Percentiles rank a stretch among this genome's conserved stretches.
phyloP scores from a whole-genome alignment of 2,113 vertebrate species.

The Daphoenositta chrysoptera region DNA sequence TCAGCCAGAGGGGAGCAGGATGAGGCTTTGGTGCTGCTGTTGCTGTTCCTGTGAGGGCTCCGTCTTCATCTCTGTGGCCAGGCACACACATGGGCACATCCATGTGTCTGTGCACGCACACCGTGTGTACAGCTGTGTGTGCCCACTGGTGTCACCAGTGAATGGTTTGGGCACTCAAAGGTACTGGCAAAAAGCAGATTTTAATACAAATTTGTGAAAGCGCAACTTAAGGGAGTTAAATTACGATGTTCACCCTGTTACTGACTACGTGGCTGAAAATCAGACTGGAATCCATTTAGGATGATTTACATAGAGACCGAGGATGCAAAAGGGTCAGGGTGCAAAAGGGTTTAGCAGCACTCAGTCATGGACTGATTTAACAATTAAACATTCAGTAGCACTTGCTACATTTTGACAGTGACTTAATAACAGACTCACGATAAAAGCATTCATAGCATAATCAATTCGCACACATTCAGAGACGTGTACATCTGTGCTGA shows the following conservation, averaged over 20 bases:
- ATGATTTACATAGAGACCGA: not conserved
- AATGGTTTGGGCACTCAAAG: not conserved
- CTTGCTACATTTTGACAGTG: not conserved
- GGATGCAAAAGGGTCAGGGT: not conserved
- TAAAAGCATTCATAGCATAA: not conserved
- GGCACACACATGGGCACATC: not conserved
- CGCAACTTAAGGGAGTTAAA: not conserved
- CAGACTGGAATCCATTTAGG: not conserved
- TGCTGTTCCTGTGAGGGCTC: not conserved
- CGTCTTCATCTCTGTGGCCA: not conserved
- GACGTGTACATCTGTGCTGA: not conserved
- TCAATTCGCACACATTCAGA: not conserved
- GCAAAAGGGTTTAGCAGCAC: not conserved
- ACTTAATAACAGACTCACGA: not conserved
- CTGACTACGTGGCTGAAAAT: not conserved
- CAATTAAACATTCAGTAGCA: not conserved
- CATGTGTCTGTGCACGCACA: not conserved
- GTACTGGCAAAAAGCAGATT: not conserved
- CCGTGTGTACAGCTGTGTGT: accelerated
- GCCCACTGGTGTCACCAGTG: not conserved
- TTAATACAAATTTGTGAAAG: not conserved
- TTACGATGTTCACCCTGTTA: not conserved
- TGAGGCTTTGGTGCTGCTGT: not conserved
- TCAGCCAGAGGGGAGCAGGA: no score
- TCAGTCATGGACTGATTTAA: not conserved